These are phyloP conservation scores for Panagrolaimus sp. DNA, from an alignment of 1,140 invertebrate genomes.

Conservation along the genomic window DNA sequence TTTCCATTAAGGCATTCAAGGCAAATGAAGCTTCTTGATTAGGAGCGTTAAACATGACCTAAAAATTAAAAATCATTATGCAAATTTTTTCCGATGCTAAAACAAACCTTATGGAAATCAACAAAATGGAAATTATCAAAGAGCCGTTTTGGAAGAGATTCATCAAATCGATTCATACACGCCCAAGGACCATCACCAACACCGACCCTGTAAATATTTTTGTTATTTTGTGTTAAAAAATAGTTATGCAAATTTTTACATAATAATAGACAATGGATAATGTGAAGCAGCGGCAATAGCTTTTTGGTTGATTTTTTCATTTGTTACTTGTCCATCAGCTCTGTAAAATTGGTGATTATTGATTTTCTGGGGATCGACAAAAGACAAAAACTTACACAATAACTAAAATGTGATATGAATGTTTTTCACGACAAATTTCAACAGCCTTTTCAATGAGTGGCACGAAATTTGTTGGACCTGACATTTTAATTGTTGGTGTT, in stretches of 20 bases:
- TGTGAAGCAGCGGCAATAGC: constrained; percentile 62
- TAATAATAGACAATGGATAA: constrained; percentile 65
- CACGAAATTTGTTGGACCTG: constrained; percentile 62
- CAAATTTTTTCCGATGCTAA: neutral
- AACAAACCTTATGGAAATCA: constrained; percentile 62
- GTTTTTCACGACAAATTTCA: constrained; percentile 61
- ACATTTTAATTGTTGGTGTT: constrained; percentile 59
- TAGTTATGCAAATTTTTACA: constrained; percentile 45
- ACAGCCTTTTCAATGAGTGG: constrained; percentile 63
- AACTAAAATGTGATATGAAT: constrained; percentile 59
- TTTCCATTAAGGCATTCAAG: constrained; percentile 64
- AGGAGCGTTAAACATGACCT: constrained; percentile 61
- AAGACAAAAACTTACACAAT: constrained; percentile 37
- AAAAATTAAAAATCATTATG: no score
- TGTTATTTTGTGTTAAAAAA: neutral
- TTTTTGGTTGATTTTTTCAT: constrained; percentile 60
- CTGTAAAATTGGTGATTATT: no score
- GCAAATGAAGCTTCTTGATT: constrained; percentile 63
- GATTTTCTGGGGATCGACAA: no score
- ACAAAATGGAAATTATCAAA: constrained; percentile 67
- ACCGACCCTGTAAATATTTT: constrained; percentile 26
- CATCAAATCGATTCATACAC: constrained; percentile 64
- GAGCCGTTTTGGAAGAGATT: constrained; percentile 62
- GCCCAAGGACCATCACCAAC: constrained; percentile 66
- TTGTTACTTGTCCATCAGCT: constrained; percentile 35